Base-by-base conservation (phyloP, 2,888 invertebrate genomes). In the Eupithecia dodoneata region DNA sequence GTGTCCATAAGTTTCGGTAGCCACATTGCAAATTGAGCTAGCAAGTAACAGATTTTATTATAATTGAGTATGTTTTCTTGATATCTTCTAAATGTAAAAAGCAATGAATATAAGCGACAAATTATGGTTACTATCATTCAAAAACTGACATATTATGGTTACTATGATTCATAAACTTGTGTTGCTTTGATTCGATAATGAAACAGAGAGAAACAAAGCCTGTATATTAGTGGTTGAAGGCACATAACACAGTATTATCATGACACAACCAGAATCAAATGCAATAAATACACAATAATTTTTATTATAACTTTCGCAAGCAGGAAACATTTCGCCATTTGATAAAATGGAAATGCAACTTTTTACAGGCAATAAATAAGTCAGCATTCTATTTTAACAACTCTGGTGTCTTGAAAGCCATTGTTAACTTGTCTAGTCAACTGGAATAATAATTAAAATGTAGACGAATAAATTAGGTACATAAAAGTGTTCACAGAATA, bases 1-100 rank as follows among this genome's bases (percentile, higher is more conserved):
- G 91, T 90, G 90, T 87, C 75, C 71, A 78, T 77, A 78, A 76
- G 76, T 77, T 80, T 77, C 73, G 52, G 87, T 89, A 91, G 91
- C 90, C 92, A 91, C 90, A 91, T 91, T 91, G 90, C 92, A 93
- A 92, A 90, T 87, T 86, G 82, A 87, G 86, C 85, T 85, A 86
- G 87, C 83, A 84, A 87, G 85, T 85, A 88, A 83, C 85, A 88
- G 87, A 87, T 86, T 87, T 83, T 84, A 86, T 86, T 67, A 87
- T 83, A n/a, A 52, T 52, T 90, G 91, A 93, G 92, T 93, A 92
- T 90, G 87, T 86, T 86, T 79, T 80, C 59, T 59, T 70, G 66
- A 71, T 59, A 72, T 42, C 63, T 12, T 63, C 30, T 63, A 63
- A 63, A 12, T 30, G 9, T 18, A 18, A n/a, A 44, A 59, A 59